Base-by-base conservation (phyloP, 37 sponge, comb jelly and placozoan species). In the Chondrilla cf. caribensis region DNA sequence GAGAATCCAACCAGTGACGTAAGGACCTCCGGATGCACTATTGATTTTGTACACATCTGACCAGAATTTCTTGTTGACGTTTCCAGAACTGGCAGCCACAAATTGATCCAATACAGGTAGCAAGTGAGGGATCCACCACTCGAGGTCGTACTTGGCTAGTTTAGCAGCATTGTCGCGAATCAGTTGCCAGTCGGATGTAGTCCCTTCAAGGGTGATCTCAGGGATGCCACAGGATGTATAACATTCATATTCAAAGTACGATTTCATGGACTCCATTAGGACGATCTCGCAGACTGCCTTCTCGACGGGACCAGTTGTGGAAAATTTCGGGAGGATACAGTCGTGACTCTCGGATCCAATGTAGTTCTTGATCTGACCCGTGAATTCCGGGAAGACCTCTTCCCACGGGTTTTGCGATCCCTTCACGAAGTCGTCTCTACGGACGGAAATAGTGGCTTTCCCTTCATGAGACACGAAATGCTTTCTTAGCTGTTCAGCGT, bases 391-490 rank as follows among this genome's bases (percentile, higher is more conserved):
- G 54, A 90, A 85, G 6, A 83, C 86, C 37, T 85, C 83, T n/a
- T 84, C 70, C 89, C 89, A 88, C 25, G 89, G 84, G 55, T 88
- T 88, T 5, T 55, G 35, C 4, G 59, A 38, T 7, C 89, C 89
- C 65, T 85, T 90, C 40, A 79, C 67, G 41, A 90, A 85, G 40
- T 78, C 83, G 64, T 78, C 86, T 14, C 83, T 32, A 3, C 33
- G 28, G 0, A 90, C 86, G 0, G 0, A 28, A 8, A 80, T 36
- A 37, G 29, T 39, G 18, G 36, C 14, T 54, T 90, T 90, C 24
- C 86, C 86, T 38, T 90, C 80, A 54, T 85, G 86, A 31, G 86
- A 82, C 9, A 90, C 90, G n/a, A 90, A 90, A 19, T 55, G 21
- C 44, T 79, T 54, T 35, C 90, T 60, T 0, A 90, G 83, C 2